Base-by-base conservation (phyloP, 1,140 invertebrate genomes). In the Zaprionus kolodkinae region DNA sequence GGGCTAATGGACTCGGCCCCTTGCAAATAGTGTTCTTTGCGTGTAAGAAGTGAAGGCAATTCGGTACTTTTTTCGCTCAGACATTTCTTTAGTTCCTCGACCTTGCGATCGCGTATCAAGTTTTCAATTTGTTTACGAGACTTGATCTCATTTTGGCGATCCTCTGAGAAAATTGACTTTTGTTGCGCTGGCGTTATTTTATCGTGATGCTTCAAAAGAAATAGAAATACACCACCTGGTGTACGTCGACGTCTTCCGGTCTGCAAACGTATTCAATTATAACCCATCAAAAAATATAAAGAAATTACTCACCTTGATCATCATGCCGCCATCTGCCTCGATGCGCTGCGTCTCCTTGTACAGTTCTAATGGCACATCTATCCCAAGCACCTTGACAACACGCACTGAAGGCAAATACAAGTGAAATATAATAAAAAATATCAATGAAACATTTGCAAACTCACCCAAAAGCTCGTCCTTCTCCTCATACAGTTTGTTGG, bases 141-240 rank as follows among this genome's bases (percentile, higher is more conserved):
- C 36, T 94, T 94, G 45, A 91, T 93, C 7, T 91, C 91, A 43
- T 94, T 94, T 69, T 94, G 94, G 43, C 93, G 94, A 63, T 96
- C 96, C 67, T 96, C 95, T 15, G 92, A 93, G 93, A 97, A 97
- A 82, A 97, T 96, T 84, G 95, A 93, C 72, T 95, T 94, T 78
- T 95, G 94, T 92, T 96, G 94, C 70, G 95, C 94, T 78, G 94
- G 94, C 0, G 95, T 95, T 40, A 97, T 93, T 68, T 95, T 93
- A 56, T 95, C 93, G 83, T 97, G 95, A 81, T 95, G 94, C 93
- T 97, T 97, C 21, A 98, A 91, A 13, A 98, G 93, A 90, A 96
- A 96, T 10, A 98, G 94, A 92, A 96, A 98, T 69, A 97, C 95
- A 50, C 97, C 97, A 6, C 97, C 97, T 0, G 97, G 95, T 21